Base-by-base conservation (phyloP, 2,113 vertebrate genomes). In the Sarotherodon lohbergeri region DNA sequence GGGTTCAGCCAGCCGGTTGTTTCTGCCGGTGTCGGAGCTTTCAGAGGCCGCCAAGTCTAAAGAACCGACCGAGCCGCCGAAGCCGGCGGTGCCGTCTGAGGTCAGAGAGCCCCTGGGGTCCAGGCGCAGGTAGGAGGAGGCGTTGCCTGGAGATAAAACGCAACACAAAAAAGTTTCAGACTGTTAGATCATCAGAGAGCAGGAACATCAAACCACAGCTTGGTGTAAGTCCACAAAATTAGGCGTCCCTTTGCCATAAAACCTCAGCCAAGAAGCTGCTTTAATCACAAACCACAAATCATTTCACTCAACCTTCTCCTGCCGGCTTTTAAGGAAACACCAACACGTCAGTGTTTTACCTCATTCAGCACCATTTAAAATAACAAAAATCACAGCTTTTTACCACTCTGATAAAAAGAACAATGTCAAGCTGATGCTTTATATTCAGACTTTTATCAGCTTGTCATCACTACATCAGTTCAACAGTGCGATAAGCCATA, bases 101-200 rank as follows among this genome's bases (percentile, higher is more conserved):
- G 85, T 83, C 73, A 66, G 59, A 17, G 86, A 52, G 43, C 85
- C 84, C 9, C 66, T 71, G 78, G 92, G 61, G 22, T 24, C 73
- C 5, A 81, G 86, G 78, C 84, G 16, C 88, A 76, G 91, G 83
- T 66, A 83, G 85, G 86, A 39, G 7, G 90, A 46, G 4, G 82
- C 4, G 56, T 54, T 43, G 52, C 84, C 94, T 92, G 91, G 66
- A 89, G n/a, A 56, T 16, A 19, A 22, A 81, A 41, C 55, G 16
- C 7, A 76, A 81, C 52, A 85, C 11, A 86, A 27, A 29, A 24
- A 5, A 27, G 34, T 46, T 86, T 73, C n/a, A 85, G 46, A 27
- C 36, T 10, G 46, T 83, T 63, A 14, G 22, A 63, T 11, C 16
- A 14, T 16, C 24, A 17, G 16, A 39, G 7, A 32, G 46, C 43